Conservation (phyloP, 2,888 invertebrate genomes). For the Agrochola litura region DNA sequence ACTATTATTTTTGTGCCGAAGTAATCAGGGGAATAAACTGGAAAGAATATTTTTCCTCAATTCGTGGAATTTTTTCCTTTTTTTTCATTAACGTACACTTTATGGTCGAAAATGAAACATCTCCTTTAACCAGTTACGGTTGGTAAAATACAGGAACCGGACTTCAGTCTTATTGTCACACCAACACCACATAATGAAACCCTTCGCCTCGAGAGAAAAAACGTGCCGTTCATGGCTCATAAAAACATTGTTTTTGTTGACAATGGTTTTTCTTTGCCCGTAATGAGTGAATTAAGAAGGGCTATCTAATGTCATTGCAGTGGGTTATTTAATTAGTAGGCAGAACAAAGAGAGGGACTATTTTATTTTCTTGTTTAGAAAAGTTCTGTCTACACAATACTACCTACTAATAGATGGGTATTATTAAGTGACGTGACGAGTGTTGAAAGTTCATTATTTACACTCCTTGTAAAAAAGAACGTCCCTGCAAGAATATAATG, state of each 20-base stretch:
- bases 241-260: slow-evolving; percentile 51
- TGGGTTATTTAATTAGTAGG: slow-evolving; percentile 36
- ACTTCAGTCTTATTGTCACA: slow-evolving; percentile 29
- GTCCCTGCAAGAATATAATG: neutral
- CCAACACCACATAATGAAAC: slow-evolving; percentile 27
- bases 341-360: slow-evolving; percentile 9
- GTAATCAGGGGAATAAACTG: no score
- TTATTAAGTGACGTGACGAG: neutral
- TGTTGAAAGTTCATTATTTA: neutral
- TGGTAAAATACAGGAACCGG: slow-evolving; percentile 28
- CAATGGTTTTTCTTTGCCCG: slow-evolving; percentile 35
- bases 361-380: slow-evolving; percentile 11
- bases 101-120: no score
- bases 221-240: slow-evolving; percentile 47
- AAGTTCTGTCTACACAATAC: neutral
- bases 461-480: neutral
- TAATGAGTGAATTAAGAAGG: slow-evolving; percentile 44
- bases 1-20: no score
- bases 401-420: neutral
- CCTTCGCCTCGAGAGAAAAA: slow-evolving; percentile 38
- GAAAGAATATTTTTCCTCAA: no score
- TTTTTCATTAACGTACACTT: no score
- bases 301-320: slow-evolving; percentile 46
- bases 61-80: no score
- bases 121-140: slow-evolving; percentile 19